phyloP scores from a whole-genome alignment of 2,797 vertebrate species.

The Microctenopoma steveboyesi region DNA sequence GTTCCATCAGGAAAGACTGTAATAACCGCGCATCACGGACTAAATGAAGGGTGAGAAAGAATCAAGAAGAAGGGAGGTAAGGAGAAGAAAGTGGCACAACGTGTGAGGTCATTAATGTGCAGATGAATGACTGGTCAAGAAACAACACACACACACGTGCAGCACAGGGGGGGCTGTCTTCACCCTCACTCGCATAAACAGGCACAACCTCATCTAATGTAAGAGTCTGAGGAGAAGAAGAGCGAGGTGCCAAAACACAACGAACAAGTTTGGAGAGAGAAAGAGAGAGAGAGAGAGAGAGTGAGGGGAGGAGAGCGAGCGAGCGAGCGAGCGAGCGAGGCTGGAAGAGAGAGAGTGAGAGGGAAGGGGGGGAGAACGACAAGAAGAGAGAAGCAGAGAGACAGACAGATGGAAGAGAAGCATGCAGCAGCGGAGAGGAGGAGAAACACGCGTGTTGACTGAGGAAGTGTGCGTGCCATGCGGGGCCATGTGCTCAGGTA shows the following conservation, averaged over 20 bases:
- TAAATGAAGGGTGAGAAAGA: not conserved
- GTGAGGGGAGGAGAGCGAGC: slow-evolving; percentile 35
- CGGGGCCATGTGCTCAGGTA: slow-evolving; percentile 84
- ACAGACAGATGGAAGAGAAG: slow-evolving; percentile 74
- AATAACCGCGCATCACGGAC: not conserved
- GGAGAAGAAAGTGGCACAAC: slow-evolving; percentile 24
- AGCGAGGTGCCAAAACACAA: slow-evolving; percentile 28
- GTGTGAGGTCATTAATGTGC: slow-evolving; percentile 12
- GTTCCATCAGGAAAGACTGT: not conserved
- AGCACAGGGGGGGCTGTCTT: slow-evolving; percentile 50
- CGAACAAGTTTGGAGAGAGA: slow-evolving; percentile 51
- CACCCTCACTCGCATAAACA: slow-evolving; percentile 57
- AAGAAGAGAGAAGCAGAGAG: slow-evolving; percentile 60
- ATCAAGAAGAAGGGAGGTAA: not conserved
- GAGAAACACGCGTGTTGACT: slow-evolving; percentile 78
- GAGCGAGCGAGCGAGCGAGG: slow-evolving; percentile 64
- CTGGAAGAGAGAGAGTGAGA: slow-evolving; percentile 63
- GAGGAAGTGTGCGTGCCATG: slow-evolving; percentile 75
- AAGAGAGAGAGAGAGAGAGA: slow-evolving; percentile 40
- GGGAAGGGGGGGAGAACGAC: slow-evolving; percentile 36
- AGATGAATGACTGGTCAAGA: slow-evolving; percentile 40
- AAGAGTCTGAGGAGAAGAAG: slow-evolving; percentile 25
- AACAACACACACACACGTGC: slow-evolving; percentile 34
- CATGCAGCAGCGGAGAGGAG: slow-evolving; percentile 61
- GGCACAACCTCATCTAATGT: slow-evolving; percentile 34